These are phyloP conservation scores for Pseudonaja textilis DNA, from an alignment of 2,113 vertebrate species.

Conservation along the genomic window DNA sequence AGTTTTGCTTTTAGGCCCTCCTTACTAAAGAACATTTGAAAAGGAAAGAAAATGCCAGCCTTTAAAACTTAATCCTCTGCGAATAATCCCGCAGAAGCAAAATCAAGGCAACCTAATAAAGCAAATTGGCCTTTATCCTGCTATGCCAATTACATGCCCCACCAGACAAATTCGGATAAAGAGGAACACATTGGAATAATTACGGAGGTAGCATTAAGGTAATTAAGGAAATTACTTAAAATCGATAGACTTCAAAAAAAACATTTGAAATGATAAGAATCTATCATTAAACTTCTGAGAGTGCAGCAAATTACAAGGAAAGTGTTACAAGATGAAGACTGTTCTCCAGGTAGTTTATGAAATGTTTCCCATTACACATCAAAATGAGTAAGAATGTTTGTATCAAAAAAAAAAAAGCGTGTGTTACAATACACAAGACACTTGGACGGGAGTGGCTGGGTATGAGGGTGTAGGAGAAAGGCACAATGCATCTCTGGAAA, in stretches of 20 bases:
- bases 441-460: not conserved
- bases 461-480: not conserved
- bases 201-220: slow-evolving; percentile 64
- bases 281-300: slow-evolving; percentile 66
- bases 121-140: slow-evolving; percentile 64
- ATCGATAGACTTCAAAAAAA: slow-evolving; percentile 65
- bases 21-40: not conserved
- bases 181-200: slow-evolving; percentile 75
- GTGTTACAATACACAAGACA: not conserved
- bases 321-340: slow-evolving; percentile 68
- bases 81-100: slow-evolving; percentile 4
- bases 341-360: slow-evolving; percentile 13
- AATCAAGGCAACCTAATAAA: slow-evolving; percentile 45
- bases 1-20: not conserved
- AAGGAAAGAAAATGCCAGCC: not conserved
- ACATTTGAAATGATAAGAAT: slow-evolving; percentile 63
- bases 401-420: accelerated
- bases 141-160: slow-evolving; percentile 64
- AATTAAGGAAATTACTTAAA: slow-evolving; percentile 74
- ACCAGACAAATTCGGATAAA: slow-evolving; percentile 57
- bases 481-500: not conserved
- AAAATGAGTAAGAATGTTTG: not conserved
- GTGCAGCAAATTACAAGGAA: slow-evolving; percentile 66
- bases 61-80: not conserved
- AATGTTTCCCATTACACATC: slow-evolving; percentile 17